Evolutionary conservation across 2,797 vertebrate species (phyloP).

Genomic region (Eulemur albifrons): DNA sequence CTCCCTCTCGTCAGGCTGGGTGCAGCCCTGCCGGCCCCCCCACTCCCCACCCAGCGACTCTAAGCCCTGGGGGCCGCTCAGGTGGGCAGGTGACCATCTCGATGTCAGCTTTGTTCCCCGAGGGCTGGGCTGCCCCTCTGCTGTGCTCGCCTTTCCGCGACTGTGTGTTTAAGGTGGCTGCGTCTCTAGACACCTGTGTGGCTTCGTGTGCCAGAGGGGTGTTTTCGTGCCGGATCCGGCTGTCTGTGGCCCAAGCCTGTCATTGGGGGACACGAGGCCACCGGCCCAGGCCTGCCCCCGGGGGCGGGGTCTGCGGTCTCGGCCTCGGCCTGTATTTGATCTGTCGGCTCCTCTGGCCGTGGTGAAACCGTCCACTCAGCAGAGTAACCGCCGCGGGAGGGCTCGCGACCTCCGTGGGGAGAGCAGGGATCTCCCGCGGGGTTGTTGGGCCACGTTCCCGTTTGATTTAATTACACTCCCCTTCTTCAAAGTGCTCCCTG

Average conservation of each 20-base stretch:
- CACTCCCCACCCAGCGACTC: background rate
- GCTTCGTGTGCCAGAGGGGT: background rate
- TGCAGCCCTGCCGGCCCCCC: background rate
- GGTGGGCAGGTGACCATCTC: fast-evolving
- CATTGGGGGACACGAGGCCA: fast-evolving
- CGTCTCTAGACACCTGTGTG: fast-evolving
- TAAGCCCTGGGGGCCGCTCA: background rate
- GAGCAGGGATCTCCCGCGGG: background rate
- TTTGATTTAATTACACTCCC: slow-evolving; percentile 17
- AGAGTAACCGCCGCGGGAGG: background rate
- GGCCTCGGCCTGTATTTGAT: background rate
- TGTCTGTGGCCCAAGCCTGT: background rate
- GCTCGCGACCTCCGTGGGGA: background rate
- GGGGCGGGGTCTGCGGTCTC: background rate
- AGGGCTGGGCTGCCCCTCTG: fast-evolving
- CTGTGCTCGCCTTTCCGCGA: fast-evolving
- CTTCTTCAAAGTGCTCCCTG: background rate
- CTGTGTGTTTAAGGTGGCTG: background rate
- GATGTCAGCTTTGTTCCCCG: fast-evolving
- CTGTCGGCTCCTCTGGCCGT: background rate
- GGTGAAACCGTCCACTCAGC: background rate
- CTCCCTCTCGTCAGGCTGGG: fast-evolving
- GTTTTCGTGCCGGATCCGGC: background rate
- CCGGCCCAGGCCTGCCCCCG: background rate
- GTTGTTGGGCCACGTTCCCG: background rate